Evolutionary conservation across 2,888 invertebrate species (phyloP).

Genomic region (Lasioglossum vierecki): DNA sequence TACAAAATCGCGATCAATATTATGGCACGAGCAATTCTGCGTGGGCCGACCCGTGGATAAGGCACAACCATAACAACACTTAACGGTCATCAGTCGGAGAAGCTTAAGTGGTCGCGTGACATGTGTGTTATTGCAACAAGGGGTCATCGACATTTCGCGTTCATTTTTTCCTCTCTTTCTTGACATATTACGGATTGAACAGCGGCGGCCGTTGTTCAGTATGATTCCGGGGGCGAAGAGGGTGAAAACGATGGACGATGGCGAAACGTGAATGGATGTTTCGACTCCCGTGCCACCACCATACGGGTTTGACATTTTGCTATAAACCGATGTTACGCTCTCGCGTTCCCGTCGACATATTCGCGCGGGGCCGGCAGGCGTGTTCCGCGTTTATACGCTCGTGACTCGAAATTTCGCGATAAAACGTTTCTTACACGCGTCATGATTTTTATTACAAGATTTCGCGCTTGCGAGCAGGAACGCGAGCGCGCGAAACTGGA

Average conservation of each 20-base stretch:
- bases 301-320: background rate
- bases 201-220: background rate
- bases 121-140: slow-evolving; percentile 17
- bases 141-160: slow-evolving; percentile 17
- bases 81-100: slow-evolving; percentile 2
- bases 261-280: slow-evolving; percentile 9
- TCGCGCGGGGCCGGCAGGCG: background rate
- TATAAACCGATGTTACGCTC: slow-evolving; percentile 4
- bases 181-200: slow-evolving; percentile 10
- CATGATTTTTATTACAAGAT: slow-evolving; percentile 17
- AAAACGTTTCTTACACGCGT: slow-evolving; percentile 14
- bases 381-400: background rate
- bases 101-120: slow-evolving; percentile 16
- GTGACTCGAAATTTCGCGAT: background rate
- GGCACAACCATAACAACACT: slow-evolving; percentile 8
- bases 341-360: background rate
- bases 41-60: background rate
- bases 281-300: background rate
- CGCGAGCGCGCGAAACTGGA: background rate
- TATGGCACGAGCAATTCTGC: background rate
- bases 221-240: background rate
- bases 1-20: background rate
- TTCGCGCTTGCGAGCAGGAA: background rate
- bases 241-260: slow-evolving; percentile 10
- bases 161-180: slow-evolving; percentile 13